A percentile compares a stretch with the other conserved stretches of the same genome.
phyloP scores from a whole-genome alignment of 2,797 vertebrate species.

The Tapirus indicus region DNA sequence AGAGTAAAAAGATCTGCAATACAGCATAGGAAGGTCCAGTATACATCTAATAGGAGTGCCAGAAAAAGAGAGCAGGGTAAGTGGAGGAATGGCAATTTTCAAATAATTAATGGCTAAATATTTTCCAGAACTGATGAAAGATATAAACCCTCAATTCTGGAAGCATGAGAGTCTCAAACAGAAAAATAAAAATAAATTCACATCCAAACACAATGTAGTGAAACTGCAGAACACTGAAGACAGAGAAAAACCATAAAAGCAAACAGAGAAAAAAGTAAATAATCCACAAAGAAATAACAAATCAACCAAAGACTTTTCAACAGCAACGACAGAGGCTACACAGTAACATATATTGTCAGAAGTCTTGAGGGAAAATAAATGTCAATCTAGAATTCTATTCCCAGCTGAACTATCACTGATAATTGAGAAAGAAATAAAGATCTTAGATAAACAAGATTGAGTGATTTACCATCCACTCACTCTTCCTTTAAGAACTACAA shows the following conservation, averaged over 20 bases:
- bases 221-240: not conserved
- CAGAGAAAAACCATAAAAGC: not conserved
- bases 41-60: not conserved
- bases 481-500: not conserved
- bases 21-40: not conserved
- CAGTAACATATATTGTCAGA: not conserved
- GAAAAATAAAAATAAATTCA: constrained; percentile 26
- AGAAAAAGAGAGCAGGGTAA: not conserved
- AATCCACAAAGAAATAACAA: not conserved
- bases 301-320: not conserved
- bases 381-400: not conserved
- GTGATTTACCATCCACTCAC: not conserved
- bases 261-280: not conserved
- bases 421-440: not conserved
- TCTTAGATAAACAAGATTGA: not conserved
- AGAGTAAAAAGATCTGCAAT: not conserved
- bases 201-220: not conserved
- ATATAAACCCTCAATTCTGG: not conserved
- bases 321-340: not conserved
- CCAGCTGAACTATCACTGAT: not conserved
- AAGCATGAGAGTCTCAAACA: not conserved
- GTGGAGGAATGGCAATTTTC: not conserved
- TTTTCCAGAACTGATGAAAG: not conserved
- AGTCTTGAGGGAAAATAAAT: not conserved
- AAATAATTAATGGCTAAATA: not conserved